Percentiles rank a stretch among this genome's conserved stretches.
These are phyloP conservation scores for Ameiurus melas DNA, from an alignment of 2,113 vertebrate genomes.

Conservation along the genomic window DNA sequence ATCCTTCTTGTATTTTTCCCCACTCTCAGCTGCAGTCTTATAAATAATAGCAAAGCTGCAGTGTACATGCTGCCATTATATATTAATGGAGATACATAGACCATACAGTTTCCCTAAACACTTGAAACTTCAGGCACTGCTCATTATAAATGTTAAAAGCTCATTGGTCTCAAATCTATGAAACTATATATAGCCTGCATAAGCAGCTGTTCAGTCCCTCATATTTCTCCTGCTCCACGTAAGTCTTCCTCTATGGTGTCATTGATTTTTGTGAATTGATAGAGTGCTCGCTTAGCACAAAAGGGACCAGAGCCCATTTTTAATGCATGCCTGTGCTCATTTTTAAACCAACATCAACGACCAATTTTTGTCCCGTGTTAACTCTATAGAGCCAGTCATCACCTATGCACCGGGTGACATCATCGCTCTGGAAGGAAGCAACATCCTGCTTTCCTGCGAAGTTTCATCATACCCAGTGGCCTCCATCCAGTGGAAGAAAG, in stretches of 20 bases:
- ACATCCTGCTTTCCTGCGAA: conserved; percentile 60
- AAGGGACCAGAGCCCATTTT: conserved; percentile 18
- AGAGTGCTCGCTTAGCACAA: conserved; percentile 40
- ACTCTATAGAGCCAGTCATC: conserved; percentile 58
- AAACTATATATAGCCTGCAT: conserved; percentile 34
- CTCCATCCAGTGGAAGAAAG: conserved; percentile 60
- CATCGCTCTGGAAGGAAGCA: conserved; percentile 53
- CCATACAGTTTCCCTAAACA: neutral
- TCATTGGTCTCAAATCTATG: conserved; percentile 23
- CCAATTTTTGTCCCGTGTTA: conserved; percentile 14
- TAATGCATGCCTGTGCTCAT: neutral
- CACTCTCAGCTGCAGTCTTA: neutral
- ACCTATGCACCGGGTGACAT: conserved; percentile 52
- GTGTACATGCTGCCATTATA: neutral
- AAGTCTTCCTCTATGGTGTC: conserved; percentile 30
- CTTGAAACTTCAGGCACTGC: neutral
- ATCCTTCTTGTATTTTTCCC: neutral
- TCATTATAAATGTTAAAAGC: conserved; percentile 17
- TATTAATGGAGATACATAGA: neutral
- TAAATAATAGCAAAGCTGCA: conserved; percentile 13
- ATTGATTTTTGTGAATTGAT: conserved; percentile 43
- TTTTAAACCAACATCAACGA: conserved; percentile 11
- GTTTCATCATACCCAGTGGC: conserved; percentile 59
- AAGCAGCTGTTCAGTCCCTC: conserved; percentile 21
- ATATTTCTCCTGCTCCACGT: conserved; percentile 17